Evolutionary conservation across 2,888 invertebrate genomes (phyloP).

Genomic region (Andricus curvator): DNA sequence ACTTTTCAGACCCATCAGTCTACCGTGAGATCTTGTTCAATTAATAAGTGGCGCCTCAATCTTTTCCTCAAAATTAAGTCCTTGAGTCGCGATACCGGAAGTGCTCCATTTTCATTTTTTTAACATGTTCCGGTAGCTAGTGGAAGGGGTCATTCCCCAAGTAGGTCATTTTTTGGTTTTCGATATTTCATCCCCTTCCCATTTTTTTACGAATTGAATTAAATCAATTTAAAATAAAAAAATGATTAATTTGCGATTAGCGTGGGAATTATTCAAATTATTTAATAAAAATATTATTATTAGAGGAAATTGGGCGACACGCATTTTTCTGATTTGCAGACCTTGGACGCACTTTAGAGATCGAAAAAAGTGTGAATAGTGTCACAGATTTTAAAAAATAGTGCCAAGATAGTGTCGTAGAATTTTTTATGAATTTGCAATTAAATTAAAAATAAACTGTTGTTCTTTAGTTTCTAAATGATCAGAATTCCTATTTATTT

Average conservation of each 20-base stretch:
- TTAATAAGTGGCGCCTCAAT: slow-evolving; percentile 63
- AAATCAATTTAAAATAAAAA: background rate
- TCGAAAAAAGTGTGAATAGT: no score
- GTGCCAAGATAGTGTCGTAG: no score
- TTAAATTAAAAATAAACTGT: no score
- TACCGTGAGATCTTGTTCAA: slow-evolving; percentile 68
- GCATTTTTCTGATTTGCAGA: no score
- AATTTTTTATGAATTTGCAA: no score
- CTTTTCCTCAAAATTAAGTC: background rate
- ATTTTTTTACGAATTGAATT: background rate
- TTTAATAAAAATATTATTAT: background rate
- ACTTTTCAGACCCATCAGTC: slow-evolving; percentile 65
- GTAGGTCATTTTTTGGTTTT: slow-evolving; percentile 24
- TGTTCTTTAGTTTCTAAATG: no score
- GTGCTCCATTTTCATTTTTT: background rate
- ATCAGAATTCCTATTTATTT: no score
- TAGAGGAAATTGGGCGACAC: no score
- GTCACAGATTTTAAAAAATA: no score
- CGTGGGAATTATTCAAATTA: background rate
- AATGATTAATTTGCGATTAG: background rate
- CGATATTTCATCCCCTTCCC: background rate
- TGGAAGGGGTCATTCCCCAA: slow-evolving; percentile 20
- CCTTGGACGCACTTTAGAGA: no score
- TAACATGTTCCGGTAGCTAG: slow-evolving; percentile 13
- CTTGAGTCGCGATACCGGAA: background rate